Evolutionary conservation across 2,113 vertebrate species (phyloP).

Genomic region (Thunnus maccoyii): DNA sequence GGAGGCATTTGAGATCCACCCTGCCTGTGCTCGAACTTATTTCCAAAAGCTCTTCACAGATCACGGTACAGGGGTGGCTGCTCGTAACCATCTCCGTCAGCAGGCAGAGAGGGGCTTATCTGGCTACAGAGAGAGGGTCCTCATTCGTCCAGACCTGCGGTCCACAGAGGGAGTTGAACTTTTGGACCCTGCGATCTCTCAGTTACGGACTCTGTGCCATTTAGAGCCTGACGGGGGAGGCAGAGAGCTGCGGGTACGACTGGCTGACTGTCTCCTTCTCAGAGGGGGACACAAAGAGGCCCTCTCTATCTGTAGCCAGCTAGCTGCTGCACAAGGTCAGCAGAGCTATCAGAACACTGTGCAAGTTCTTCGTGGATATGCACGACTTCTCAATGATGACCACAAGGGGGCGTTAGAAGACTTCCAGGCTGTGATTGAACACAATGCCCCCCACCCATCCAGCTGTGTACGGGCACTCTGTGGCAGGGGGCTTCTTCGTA

Average conservation of each 20-base stretch:
- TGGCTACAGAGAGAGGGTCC: constrained; percentile 87
- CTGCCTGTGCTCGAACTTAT: constrained; percentile 78
- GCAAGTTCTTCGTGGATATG: constrained; percentile 91
- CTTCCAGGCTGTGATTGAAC: constrained; percentile 93
- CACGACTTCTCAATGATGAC: constrained; percentile 86
- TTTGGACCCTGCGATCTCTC: constrained; percentile 85
- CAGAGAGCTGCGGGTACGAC: constrained; percentile 86
- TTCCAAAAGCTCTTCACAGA: constrained; percentile 86
- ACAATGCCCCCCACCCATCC: constrained; percentile 86
- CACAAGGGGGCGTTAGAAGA: constrained; percentile 86
- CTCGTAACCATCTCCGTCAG: constrained; percentile 79
- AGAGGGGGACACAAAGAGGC: constrained; percentile 84
- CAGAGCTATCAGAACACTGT: constrained; percentile 89
- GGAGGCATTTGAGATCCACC: constrained; percentile 86
- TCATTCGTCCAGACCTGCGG: constrained; percentile 86
- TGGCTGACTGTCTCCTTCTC: constrained; percentile 93
- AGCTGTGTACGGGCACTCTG: constrained; percentile 94
- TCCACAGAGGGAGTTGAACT: constrained; percentile 85
- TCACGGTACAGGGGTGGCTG: constrained; percentile 72
- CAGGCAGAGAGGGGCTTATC: constrained; percentile 86
- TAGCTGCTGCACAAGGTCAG: constrained; percentile 79
- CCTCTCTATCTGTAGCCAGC: constrained; percentile 87
- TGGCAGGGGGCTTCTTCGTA: constrained; percentile 91
- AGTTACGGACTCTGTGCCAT: constrained; percentile 88
- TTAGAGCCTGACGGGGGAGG: constrained; percentile 82